These are phyloP conservation scores for Ypsolopha scabrella DNA, from an alignment of 2,888 invertebrate species.

Conservation along the genomic window DNA sequence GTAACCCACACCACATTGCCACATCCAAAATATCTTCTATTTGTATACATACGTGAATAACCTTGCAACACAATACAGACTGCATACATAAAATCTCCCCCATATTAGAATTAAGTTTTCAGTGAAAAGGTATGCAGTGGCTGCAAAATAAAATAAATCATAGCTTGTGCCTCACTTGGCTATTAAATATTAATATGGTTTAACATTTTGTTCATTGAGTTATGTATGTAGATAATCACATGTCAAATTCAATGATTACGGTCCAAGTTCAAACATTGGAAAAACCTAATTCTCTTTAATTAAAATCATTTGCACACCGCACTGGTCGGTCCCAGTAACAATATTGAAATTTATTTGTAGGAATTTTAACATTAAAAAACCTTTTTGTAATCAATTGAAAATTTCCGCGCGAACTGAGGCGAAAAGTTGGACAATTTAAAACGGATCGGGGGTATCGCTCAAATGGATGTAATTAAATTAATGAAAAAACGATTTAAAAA, in stretches of 20 bases:
- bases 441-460: slow-evolving; percentile 22
- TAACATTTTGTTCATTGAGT: no score
- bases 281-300: slow-evolving; percentile 1
- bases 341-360: slow-evolving; percentile 20
- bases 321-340: slow-evolving; percentile 15
- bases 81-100: neutral
- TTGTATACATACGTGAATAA: no score
- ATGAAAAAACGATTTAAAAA: neutral
- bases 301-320: slow-evolving; percentile 3
- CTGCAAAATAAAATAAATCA: neutral
- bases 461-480: slow-evolving; percentile 31
- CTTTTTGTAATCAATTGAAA: slow-evolving; percentile 35
- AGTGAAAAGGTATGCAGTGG: slow-evolving; percentile 1
- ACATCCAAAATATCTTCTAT: no score
- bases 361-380: slow-evolving; percentile 27
- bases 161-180: neutral
- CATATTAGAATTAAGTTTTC: neutral
- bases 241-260: no score
- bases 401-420: slow-evolving; percentile 30
- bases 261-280: neutral
- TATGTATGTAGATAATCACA: no score
- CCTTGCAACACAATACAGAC: no score
- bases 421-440: slow-evolving; percentile 25
- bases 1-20: no score
- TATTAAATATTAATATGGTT: no score